Conservation (phyloP, 2,113 vertebrate genomes). For the Mus musculus region DNA sequence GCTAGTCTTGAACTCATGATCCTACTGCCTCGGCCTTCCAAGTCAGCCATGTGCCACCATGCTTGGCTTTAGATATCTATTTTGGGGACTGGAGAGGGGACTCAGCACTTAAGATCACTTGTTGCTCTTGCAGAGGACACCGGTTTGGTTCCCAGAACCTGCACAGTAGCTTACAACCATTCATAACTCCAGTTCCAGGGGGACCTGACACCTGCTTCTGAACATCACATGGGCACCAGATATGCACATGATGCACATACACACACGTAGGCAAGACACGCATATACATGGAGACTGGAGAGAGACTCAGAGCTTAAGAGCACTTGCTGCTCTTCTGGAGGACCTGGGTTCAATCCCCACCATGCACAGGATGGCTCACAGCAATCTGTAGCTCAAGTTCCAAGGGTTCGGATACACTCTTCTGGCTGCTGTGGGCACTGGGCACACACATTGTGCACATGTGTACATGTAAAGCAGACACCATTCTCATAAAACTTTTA, state of each 20-base stretch:
- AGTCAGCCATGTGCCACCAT: not conserved
- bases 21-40: not conserved
- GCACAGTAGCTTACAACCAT: not conserved
- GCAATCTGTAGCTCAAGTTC: not conserved
- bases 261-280: not conserved
- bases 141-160: not conserved
- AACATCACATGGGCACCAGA: not conserved
- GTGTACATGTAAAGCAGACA: not conserved
- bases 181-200: not conserved
- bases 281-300: not conserved
- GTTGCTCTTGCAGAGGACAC: not conserved
- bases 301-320: not conserved
- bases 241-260: not conserved
- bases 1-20: not conserved
- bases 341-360: not conserved
- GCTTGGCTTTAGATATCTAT: not conserved
- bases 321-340: not conserved
- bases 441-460: too few species aligned
- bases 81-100: too few species aligned
- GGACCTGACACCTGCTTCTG: not conserved
- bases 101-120: not conserved
- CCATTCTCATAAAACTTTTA: not conserved
- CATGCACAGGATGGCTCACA: not conserved
- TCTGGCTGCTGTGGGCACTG: not conserved
- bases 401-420: not conserved